Percentiles rank a stretch among this genome's conserved stretches.
Conservation (phyloP, 1,140 invertebrate genomes). For the Drosophila elegans region DNA sequence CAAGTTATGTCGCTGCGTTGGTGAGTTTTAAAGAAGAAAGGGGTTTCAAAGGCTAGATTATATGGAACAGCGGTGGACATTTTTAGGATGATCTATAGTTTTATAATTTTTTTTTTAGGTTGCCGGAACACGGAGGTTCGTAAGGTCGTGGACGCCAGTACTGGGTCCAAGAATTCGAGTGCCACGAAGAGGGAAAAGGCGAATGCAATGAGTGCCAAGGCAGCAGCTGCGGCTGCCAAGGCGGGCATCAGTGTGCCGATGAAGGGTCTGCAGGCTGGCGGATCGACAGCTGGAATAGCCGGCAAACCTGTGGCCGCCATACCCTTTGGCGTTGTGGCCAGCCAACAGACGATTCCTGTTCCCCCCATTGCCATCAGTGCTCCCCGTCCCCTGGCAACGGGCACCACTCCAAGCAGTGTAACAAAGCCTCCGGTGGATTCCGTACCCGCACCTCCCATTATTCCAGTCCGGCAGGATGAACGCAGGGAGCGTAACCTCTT, state of each 20-base stretch:
- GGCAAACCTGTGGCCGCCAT: not conserved
- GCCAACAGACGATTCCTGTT: not conserved
- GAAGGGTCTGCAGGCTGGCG: not conserved
- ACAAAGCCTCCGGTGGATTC: not conserved
- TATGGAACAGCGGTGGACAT: too few relatives aligned
- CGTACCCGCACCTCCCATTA: not conserved
- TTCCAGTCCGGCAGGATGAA: not conserved
- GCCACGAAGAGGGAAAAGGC: constrained; percentile 43
- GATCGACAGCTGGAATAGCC: not conserved
- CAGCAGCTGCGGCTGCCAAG: constrained; percentile 55
- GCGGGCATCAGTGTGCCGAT: constrained; percentile 32
- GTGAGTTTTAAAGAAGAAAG: constrained; percentile 20
- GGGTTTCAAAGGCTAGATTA: too few relatives aligned
- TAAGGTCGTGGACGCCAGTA: not conserved
- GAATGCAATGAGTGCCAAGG: constrained; percentile 57
- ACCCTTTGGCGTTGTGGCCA: not conserved
- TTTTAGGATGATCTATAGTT: not conserved
- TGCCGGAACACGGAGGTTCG: constrained; percentile 67
- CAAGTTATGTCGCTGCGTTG: constrained; percentile 57
- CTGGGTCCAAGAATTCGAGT: constrained; percentile 31
- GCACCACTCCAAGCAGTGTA: not conserved
- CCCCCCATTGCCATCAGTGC: not conserved
- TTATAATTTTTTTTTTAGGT: constrained; percentile 12
- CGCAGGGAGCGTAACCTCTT: constrained; percentile 34
- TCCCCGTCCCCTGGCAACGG: not conserved